These are phyloP conservation scores for Pyrrhia umbra DNA, from an alignment of 2,888 invertebrate species.

Conservation along the genomic window DNA sequence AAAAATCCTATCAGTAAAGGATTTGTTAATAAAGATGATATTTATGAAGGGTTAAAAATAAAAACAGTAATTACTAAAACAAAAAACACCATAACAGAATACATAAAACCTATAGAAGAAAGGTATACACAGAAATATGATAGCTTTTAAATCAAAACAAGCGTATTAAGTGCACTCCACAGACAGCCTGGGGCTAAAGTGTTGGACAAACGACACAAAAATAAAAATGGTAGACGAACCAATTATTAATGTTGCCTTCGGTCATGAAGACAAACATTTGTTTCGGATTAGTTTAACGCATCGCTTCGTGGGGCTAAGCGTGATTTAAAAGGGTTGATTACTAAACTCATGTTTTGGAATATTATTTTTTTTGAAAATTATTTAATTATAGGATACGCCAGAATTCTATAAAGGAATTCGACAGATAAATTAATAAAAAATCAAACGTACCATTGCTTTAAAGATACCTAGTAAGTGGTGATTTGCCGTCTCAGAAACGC, in stretches of 20 bases:
- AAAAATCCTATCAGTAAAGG: no score
- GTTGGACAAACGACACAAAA: slow-evolving; percentile 47
- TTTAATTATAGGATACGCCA: no score
- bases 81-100: not conserved
- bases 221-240: slow-evolving; percentile 62
- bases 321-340: slow-evolving; percentile 25
- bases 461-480: no score
- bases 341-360: not conserved
- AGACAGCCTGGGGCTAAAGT: slow-evolving; percentile 43
- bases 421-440: no score
- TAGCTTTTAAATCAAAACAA: slow-evolving; percentile 35
- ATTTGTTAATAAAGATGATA: not conserved
- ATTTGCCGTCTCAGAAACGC: no score
- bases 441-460: no score
- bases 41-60: not conserved
- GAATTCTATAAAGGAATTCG: no score
- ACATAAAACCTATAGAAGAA: not conserved
- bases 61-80: not conserved
- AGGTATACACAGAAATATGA: not conserved
- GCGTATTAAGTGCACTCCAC: slow-evolving; percentile 25
- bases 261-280: slow-evolving; percentile 61
- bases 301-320: slow-evolving; percentile 26
- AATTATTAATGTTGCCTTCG: slow-evolving; percentile 60
- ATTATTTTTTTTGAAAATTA: not conserved
- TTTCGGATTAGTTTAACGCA: slow-evolving; percentile 55